A percentile compares a stretch with the other conserved stretches of the same genome.
Evolutionary conservation across 2,797 vertebrate species (phyloP).

Genomic region (Poecilia velifera): DNA sequence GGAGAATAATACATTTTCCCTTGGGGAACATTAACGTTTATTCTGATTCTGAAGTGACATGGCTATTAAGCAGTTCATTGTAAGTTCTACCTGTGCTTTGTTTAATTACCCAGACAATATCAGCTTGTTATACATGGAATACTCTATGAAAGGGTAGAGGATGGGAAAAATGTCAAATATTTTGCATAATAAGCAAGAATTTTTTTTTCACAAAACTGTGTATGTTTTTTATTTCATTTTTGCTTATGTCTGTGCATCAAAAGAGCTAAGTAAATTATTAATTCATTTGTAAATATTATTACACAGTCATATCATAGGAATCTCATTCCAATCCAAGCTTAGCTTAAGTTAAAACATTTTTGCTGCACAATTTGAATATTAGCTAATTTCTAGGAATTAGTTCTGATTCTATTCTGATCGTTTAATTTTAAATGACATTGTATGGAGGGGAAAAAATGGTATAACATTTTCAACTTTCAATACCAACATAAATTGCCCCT

Average conservation of each 20-base stretch:
- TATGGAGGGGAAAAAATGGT: neutral
- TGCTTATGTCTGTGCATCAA: neutral
- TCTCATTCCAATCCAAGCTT: neutral
- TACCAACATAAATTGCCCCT: neutral
- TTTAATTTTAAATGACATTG: neutral
- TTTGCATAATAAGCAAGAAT: neutral
- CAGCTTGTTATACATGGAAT: neutral
- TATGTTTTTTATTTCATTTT: neutral
- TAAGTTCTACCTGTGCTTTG: neutral
- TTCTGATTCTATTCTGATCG: neutral
- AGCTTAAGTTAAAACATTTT: neutral
- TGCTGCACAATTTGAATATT: neutral
- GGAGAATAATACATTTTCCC: too few species aligned
- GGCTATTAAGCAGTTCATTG: neutral
- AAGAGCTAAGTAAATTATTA: neutral
- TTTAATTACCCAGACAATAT: neutral
- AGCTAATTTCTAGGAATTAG: neutral
- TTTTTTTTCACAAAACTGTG: neutral
- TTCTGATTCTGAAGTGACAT: neutral
- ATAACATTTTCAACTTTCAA: neutral
- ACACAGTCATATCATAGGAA: neutral
- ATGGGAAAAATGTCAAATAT: neutral
- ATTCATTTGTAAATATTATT: neutral
- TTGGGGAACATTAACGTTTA: too few species aligned
- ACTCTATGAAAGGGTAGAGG: neutral